Evolutionary conservation across 2,113 vertebrate species (phyloP), one percentile per base, ranked within the genome.

Genomic region (Poecilia latipinna): DNA sequence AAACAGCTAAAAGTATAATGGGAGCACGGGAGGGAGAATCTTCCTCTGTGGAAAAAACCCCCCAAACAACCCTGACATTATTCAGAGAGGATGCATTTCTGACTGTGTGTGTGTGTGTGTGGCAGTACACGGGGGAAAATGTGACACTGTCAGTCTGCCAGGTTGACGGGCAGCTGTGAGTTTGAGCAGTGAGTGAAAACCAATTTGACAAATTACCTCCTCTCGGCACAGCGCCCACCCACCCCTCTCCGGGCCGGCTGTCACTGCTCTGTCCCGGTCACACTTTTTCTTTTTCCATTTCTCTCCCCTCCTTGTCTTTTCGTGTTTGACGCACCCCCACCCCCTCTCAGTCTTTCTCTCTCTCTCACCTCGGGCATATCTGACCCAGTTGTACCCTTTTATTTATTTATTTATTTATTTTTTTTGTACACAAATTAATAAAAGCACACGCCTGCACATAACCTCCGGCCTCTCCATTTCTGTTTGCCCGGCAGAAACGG

Each of bases 401-500:
- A 12, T 24, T n/a, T 28, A 28, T 28, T 28, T 28, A 28, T 28
- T 28, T 28, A 28, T 28, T 28, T 28, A 28, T 28, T n/a, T n/a
- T n/a, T n/a, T 1, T 22, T 4, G 65, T 69, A 60, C 79, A 68
- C 77, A 78, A 79, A 62, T 65, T 85, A 83, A 72, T 70, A 86
- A 82, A 77, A 75, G 61, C 65, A 26, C 65, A 4, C 19, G 35
- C 90, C 62, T 83, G 93, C 93, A 91, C 93, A 74, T 91, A 93
- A 94, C 84, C 84, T 72, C 65, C 8, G 22, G 12, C 76, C 84
- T 80, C 79, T 79, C 79, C 42, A 77, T 93, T 93, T 93, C 86
- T 95, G 95, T 96, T 96, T 96, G 96, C 93, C 94, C 90, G 94
- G 96, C 95, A 96, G 91, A 96, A 97, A 95, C 22, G 87, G 89